These are phyloP conservation scores for Therioaphis trifolii DNA, from an alignment of 2,888 invertebrate genomes.

Conservation along the genomic window DNA sequence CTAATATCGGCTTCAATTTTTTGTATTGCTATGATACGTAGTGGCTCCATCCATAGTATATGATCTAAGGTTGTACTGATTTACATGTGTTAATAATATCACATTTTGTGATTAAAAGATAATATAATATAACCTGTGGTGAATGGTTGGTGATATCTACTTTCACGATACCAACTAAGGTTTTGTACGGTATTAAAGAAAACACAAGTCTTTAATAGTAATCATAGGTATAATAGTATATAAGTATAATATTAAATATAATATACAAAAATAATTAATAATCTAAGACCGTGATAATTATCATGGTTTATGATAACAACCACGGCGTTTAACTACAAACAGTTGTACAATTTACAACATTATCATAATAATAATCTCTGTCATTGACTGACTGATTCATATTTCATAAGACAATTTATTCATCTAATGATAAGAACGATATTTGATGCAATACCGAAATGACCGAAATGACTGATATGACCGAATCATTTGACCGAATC, in stretches of 20 bases:
- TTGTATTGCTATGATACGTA: too few relatives aligned
- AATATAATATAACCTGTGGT: too few relatives aligned
- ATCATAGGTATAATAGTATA: too few relatives aligned
- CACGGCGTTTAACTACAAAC: not conserved
- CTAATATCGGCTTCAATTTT: too few relatives aligned
- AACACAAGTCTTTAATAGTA: too few relatives aligned
- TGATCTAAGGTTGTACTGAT: too few relatives aligned
- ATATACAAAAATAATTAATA: conserved; percentile 9
- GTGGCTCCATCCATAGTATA: too few relatives aligned
- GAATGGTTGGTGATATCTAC: not conserved
- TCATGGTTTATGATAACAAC: not conserved
- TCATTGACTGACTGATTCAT: not conserved
- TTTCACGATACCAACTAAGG: not conserved
- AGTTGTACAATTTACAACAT: not conserved
- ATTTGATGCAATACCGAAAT: conserved; percentile 4
- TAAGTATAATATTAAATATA: not conserved
- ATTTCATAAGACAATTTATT: conserved; percentile 3
- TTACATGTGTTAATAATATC: conserved; percentile 9
- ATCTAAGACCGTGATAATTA: conserved; percentile 11
- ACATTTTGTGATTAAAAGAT: conserved; percentile 2
- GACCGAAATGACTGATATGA: not conserved
- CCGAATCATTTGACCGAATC: conserved; percentile 12
- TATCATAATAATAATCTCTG: conserved; percentile 4
- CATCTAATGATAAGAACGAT: conserved; percentile 6
- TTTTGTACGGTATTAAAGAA: too few relatives aligned